phyloP scores from a whole-genome alignment of 2,113 vertebrate genomes.

The Numenius arquata region DNA sequence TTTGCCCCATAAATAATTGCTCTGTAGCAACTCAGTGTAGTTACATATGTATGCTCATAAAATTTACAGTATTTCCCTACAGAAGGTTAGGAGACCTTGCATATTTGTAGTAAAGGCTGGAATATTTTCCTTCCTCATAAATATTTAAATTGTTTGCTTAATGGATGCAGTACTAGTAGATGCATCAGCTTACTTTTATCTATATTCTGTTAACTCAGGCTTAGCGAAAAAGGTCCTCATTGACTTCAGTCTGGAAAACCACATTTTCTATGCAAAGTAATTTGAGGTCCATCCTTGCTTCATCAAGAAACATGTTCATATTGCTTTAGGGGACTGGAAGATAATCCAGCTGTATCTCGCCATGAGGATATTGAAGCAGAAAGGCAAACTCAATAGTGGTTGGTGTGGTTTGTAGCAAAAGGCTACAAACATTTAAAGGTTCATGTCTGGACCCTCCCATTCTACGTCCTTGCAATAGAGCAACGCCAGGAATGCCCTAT shows the following conservation, averaged over 20 bases:
- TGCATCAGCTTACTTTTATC: not conserved
- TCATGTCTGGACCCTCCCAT: not conserved
- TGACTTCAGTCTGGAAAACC: not conserved
- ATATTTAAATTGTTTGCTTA: conserved; percentile 12
- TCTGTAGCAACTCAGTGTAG: not conserved
- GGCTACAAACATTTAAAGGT: fast-evolving
- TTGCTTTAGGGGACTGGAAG: not conserved
- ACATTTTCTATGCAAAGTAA: not conserved
- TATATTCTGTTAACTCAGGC: not conserved
- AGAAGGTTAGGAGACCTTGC: not conserved
- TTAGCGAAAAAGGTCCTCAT: not conserved
- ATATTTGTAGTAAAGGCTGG: not conserved
- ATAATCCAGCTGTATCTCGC: not conserved
- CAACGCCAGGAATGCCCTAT: not conserved
- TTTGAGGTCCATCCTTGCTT: not conserved
- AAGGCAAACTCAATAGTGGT: not conserved
- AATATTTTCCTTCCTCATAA: not conserved
- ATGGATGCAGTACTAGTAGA: not conserved
- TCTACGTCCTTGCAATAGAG: not conserved
- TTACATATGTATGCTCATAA: not conserved
- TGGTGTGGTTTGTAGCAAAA: not conserved
- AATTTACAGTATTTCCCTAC: not conserved
- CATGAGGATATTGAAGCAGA: not conserved
- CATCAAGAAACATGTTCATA: not conserved
- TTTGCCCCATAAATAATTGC: not conserved